Percentiles rank a stretch among this genome's conserved stretches.
phyloP scores from a whole-genome alignment of 2,797 vertebrate species.

The Chiloscyllium punctatum region DNA sequence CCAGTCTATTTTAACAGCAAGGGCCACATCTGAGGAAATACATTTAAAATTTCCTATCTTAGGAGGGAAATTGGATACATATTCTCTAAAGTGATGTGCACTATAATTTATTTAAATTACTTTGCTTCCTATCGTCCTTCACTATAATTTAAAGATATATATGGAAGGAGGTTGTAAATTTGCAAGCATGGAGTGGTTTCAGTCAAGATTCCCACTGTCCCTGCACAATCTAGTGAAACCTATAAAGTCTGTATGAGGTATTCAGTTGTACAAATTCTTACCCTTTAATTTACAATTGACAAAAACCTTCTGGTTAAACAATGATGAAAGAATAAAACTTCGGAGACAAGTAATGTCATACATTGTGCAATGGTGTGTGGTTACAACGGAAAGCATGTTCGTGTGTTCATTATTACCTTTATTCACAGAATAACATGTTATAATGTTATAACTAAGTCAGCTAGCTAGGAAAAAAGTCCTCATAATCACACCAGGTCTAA shows the following conservation, averaged over 20 bases:
- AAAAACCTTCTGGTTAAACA: not conserved
- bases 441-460: not conserved
- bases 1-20: not conserved
- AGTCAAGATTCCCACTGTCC: not conserved
- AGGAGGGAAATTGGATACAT: not conserved
- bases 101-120: constrained; percentile 27
- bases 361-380: not conserved
- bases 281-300: not conserved
- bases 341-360: not conserved
- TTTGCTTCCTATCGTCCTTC: not conserved
- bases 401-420: not conserved
- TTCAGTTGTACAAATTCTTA: not conserved
- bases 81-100: not conserved
- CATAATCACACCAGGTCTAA: not conserved
- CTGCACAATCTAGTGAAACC: not conserved
- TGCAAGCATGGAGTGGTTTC: not conserved
- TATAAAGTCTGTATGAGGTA: not conserved
- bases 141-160: not conserved
- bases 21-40: not conserved
- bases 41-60: not conserved
- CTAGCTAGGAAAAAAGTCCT: not conserved
- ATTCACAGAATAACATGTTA: not conserved
- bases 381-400: not conserved
- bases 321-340: not conserved
- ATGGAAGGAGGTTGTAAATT: not conserved